Evolutionary conservation across 2,888 invertebrate genomes (phyloP).

Genomic region (Chrysodeixis includens): DNA sequence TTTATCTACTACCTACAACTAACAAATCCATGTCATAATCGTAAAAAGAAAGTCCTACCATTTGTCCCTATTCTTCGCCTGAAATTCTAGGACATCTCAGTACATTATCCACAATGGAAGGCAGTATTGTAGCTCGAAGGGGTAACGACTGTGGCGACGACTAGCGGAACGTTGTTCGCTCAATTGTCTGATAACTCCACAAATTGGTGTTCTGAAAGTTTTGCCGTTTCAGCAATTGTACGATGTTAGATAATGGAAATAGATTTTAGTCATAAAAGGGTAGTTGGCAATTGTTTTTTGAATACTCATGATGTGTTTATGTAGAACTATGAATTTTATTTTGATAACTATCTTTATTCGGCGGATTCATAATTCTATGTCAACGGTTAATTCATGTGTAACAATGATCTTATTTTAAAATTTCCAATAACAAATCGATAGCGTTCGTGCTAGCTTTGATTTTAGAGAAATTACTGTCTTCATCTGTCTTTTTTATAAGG

Average conservation of each 20-base stretch:
- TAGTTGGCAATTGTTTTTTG: neutral
- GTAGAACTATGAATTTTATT: no score
- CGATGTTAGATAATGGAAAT: neutral
- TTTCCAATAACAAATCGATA: no score
- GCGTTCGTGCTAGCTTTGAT: no score
- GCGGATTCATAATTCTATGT: no score
- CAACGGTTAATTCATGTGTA: no score
- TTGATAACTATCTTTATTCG: no score
- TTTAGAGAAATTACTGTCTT: no score
- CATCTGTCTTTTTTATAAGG: no score
- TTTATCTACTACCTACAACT: no score
- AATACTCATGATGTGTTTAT: neutral
- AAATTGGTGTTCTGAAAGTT: constrained; percentile 49
- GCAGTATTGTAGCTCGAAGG: constrained; percentile 32
- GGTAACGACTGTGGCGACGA: constrained; percentile 37
- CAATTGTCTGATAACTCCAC: constrained; percentile 39
- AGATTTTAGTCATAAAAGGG: neutral
- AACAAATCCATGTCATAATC: neutral
- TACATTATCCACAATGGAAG: constrained; percentile 32
- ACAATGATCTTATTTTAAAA: no score
- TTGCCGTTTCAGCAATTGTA: neutral
- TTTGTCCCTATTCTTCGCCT: neutral
- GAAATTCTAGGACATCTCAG: neutral
- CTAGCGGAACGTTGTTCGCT: constrained; percentile 42
- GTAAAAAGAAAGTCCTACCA: neutral